A percentile compares a stretch with the other conserved stretches of the same genome.
Conservation (phyloP, 2,113 vertebrate species). For the Aegithalos caudatus region DNA sequence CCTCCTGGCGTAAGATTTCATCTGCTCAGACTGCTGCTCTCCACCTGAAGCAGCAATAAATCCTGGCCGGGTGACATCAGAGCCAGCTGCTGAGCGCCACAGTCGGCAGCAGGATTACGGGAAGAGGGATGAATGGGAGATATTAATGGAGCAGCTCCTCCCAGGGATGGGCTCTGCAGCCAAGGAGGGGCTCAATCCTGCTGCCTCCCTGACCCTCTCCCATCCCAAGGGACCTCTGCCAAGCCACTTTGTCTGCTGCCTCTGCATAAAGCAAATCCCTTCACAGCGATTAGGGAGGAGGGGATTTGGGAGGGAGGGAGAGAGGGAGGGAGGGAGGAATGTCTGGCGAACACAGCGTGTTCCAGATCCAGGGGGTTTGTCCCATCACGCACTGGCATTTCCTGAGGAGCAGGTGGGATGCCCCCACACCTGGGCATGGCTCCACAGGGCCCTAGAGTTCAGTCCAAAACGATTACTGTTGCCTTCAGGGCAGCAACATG, state of each 20-base stretch:
- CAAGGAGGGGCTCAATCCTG: neutral
- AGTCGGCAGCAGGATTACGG: neutral
- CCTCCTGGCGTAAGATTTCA: conserved; percentile 52
- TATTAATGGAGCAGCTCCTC: neutral
- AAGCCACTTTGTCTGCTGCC: neutral
- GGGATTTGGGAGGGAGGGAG: neutral
- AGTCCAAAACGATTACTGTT: neutral
- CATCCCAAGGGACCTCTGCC: neutral
- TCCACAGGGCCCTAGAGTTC: neutral
- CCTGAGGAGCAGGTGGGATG: neutral
- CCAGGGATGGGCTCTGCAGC: neutral
- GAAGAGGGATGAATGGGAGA: conserved; percentile 37
- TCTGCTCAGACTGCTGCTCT: conserved; percentile 12
- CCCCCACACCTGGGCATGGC: neutral
- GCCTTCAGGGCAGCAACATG: neutral
- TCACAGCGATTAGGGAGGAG: neutral
- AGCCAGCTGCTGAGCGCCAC: conserved; percentile 46
- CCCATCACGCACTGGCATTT: rapidly evolving
- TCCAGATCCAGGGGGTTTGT: neutral
- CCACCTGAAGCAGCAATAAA: conserved; percentile 67
- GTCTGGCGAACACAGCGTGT: rapidly evolving
- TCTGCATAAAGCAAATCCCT: neutral
- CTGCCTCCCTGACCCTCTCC: neutral
- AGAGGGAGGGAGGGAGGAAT: neutral
- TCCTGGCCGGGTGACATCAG: conserved; percentile 36